Conservation (phyloP, 2,888 invertebrate genomes). For the Microctonus aethiopoides region DNA sequence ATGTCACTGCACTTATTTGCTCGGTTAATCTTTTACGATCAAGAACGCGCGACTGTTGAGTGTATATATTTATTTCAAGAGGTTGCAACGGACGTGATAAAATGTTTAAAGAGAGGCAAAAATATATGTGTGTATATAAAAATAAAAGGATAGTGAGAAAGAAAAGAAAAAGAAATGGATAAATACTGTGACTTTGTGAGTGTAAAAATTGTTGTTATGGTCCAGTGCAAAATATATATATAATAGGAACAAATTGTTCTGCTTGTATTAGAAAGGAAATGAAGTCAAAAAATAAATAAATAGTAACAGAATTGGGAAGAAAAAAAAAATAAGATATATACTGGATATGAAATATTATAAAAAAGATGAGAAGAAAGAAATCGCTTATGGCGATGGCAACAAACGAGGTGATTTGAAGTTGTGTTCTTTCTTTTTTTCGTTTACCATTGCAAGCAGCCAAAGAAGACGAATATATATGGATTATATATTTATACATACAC, state of each 20-base stretch:
- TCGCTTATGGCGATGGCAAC: slow-evolving; percentile 43
- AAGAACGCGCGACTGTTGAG: slow-evolving; percentile 1
- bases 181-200: slow-evolving; percentile 29
- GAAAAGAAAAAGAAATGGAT: slow-evolving; percentile 23
- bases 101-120: background rate
- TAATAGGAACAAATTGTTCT: background rate
- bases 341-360: slow-evolving; percentile 41
- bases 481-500: background rate
- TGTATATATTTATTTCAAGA: background rate
- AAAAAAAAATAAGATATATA: slow-evolving; percentile 18
- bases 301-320: background rate
- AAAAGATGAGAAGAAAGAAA: slow-evolving; percentile 1
- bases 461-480: slow-evolving; percentile 15
- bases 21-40: slow-evolving; percentile 22
- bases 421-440: slow-evolving; percentile 13
- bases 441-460: slow-evolving; percentile 11
- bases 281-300: background rate
- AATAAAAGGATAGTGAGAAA: background rate
- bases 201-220: slow-evolving; percentile 9
- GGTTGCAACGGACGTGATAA: slow-evolving; percentile 22
- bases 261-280: background rate
- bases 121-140: background rate
- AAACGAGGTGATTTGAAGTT: slow-evolving; percentile 49
- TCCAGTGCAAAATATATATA: background rate
- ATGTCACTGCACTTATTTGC: background rate